These are phyloP conservation scores for Dendrocincla tyrannina DNA, from an alignment of 2,797 vertebrate species.

Conservation along the genomic window DNA sequence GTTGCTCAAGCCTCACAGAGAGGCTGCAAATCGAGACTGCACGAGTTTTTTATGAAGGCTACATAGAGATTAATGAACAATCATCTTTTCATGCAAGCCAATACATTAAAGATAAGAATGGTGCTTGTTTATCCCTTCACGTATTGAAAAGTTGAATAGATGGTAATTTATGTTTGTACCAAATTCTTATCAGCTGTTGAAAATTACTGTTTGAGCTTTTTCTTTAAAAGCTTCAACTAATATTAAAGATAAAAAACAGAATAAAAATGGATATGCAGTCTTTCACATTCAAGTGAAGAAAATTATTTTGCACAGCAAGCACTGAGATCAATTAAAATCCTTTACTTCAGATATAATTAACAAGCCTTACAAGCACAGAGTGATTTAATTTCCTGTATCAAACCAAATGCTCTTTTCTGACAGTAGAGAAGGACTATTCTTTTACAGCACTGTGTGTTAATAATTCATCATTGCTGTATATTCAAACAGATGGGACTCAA, in stretches of 20 bases:
- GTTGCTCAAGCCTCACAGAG: not conserved
- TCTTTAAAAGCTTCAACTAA: not conserved
- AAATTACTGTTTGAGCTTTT: not conserved
- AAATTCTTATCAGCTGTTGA: not conserved
- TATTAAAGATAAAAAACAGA: not conserved
- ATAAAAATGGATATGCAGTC: not conserved
- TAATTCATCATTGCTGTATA: not conserved
- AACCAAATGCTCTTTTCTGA: slow-evolving; percentile 7
- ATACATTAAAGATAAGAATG: not conserved
- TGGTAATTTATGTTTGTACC: not conserved
- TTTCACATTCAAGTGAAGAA: not conserved
- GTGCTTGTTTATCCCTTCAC: not conserved
- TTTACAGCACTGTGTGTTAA: not conserved
- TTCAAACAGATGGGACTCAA: not conserved
- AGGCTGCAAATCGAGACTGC: not conserved
- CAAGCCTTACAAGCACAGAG: slow-evolving; percentile 1
- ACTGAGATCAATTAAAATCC: slow-evolving; percentile 9
- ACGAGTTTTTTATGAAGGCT: accelerated
- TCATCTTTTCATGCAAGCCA: not conserved
- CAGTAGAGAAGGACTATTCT: not conserved
- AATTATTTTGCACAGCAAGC: not conserved
- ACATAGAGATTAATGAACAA: not conserved
- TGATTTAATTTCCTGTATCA: slow-evolving; percentile 26
- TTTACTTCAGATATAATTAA: slow-evolving; percentile 23
- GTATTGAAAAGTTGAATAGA: not conserved